phyloP scores from a whole-genome alignment of 2,888 invertebrate species.

The Andrena chrysosceles region DNA sequence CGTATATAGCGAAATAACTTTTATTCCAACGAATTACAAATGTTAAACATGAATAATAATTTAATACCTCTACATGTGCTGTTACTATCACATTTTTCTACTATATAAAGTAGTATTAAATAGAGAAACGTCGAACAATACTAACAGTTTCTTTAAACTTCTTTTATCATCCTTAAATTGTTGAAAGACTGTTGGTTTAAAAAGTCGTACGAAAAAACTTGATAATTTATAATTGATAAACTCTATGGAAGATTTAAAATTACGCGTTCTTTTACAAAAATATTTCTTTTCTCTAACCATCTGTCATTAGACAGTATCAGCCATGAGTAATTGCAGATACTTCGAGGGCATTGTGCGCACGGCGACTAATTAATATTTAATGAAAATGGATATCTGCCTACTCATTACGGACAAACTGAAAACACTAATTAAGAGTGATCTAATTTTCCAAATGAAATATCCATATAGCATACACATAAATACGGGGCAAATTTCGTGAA shows the following conservation, averaged over 20 bases:
- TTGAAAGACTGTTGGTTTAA: too few relatives aligned
- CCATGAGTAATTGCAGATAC: not conserved
- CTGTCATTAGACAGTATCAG: not conserved
- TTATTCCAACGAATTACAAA: not conserved
- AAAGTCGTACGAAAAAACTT: too few relatives aligned
- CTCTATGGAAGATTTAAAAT: not conserved
- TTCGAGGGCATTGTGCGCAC: not conserved
- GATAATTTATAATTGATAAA: too few relatives aligned
- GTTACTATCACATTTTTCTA: not conserved
- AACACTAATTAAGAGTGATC: slow-evolving; percentile 7
- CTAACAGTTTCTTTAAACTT: too few relatives aligned
- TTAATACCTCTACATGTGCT: not conserved
- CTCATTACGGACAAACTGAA: not conserved
- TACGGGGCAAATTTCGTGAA: not conserved
- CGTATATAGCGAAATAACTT: not conserved
- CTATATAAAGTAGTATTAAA: not conserved
- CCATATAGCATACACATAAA: too few relatives aligned
- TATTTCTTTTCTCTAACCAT: not conserved
- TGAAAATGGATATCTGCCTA: slow-evolving; percentile 11
- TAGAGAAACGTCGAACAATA: too few relatives aligned
- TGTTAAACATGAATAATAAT: not conserved
- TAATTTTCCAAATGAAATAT: slow-evolving; percentile 5
- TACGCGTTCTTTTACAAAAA: not conserved
- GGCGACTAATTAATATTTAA: not conserved
- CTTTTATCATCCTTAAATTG: too few relatives aligned